Percentiles rank a stretch among this genome's conserved stretches.
These are phyloP conservation scores for Clarias fuscus DNA, from an alignment of 2,797 vertebrate genomes.

Conservation along the genomic window DNA sequence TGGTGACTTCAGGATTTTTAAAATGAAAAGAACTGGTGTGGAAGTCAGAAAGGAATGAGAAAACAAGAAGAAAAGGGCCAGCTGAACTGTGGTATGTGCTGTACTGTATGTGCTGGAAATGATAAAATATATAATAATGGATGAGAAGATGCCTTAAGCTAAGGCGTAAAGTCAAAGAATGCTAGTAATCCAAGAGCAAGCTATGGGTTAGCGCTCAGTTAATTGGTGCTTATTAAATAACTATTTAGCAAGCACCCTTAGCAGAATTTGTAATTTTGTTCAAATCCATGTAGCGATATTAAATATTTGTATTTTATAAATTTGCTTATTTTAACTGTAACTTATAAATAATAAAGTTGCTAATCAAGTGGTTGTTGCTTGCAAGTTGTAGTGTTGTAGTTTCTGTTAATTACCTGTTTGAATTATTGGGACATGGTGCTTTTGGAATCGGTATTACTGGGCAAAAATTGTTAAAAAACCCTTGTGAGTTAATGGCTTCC, in stretches of 20 bases:
- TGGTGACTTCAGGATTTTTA: neutral
- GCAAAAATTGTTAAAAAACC: neutral
- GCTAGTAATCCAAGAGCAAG: neutral
- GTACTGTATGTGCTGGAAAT: neutral
- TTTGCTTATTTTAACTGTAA: neutral
- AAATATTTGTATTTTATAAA: neutral
- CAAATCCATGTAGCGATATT: neutral
- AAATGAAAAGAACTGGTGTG: neutral
- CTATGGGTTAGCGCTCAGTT: neutral
- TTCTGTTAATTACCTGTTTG: no score
- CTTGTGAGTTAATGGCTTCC: neutral
- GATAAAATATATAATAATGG: neutral
- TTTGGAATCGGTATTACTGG: neutral
- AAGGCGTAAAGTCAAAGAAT: neutral
- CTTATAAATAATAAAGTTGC: neutral
- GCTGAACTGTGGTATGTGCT: neutral
- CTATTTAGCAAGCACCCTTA: neutral
- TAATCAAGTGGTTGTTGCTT: no score
- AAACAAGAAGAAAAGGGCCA: neutral
- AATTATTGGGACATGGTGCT: neutral
- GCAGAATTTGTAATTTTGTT: neutral
- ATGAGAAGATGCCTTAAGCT: neutral
- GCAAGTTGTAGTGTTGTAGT: no score
- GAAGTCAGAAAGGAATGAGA: neutral
- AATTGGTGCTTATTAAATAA: neutral